A percentile compares a stretch with the other conserved stretches of the same genome.
Evolutionary conservation across 2,888 invertebrate genomes (phyloP).

Genomic region (Bembecia ichneumoniformis): DNA sequence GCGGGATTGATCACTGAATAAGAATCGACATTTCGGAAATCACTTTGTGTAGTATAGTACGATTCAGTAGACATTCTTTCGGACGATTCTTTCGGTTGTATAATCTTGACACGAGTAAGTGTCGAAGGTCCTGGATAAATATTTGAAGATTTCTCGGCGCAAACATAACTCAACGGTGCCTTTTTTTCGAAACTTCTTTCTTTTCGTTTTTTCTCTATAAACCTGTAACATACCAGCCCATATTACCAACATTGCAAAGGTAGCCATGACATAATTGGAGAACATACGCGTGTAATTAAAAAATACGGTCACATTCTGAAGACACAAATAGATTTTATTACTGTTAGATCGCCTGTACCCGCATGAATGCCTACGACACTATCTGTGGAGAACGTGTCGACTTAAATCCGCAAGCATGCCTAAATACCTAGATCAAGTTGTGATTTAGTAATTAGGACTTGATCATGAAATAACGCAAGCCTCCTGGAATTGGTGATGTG

Average conservation of each 20-base stretch:
- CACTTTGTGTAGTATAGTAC: neutral
- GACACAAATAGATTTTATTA: conserved; percentile 7
- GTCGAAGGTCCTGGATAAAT: neutral
- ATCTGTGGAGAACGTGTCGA: too few relatives aligned
- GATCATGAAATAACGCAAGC: too few relatives aligned
- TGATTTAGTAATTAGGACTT: too few relatives aligned
- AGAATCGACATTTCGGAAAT: conserved; percentile 6
- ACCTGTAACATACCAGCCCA: conserved; percentile 6
- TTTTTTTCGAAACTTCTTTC: conserved; percentile 9
- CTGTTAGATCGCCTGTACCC: conserved; percentile 12
- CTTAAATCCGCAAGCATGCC: too few relatives aligned
- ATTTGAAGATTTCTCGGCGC: neutral
- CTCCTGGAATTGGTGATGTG: too few relatives aligned
- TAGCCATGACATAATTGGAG: conserved; percentile 6
- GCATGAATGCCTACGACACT: conserved; percentile 15
- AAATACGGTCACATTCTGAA: conserved; percentile 2
- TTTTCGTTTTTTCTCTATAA: conserved; percentile 16
- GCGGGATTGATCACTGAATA: conserved; percentile 34
- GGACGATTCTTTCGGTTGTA: neutral
- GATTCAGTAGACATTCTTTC: neutral
- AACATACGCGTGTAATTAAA: neutral
- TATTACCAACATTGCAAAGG: conserved; percentile 1
- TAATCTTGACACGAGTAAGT: too few relatives aligned
- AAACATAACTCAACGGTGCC: neutral
- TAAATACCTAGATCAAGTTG: too few relatives aligned